A percentile compares a stretch with the other conserved stretches of the same genome.
phyloP scores from a whole-genome alignment of 2,888 invertebrate genomes.

The Drosophila prostipennis region DNA sequence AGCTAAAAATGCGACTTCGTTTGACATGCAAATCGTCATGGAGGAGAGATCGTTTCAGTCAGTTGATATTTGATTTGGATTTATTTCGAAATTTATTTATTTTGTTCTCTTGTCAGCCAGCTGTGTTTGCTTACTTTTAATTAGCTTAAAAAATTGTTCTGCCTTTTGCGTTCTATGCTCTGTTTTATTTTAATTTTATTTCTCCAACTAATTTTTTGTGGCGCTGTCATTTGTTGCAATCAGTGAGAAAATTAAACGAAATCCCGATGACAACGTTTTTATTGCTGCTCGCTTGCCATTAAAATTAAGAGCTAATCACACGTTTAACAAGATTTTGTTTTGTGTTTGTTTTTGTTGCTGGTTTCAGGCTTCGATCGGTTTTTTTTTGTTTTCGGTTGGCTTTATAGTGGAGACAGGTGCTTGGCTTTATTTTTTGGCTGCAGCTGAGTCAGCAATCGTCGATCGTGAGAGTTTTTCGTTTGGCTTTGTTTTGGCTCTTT shows the following conservation, averaged over 20 bases:
- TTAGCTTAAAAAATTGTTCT: conserved; percentile 57
- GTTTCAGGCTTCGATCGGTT: conserved; percentile 31
- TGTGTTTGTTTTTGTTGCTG: conserved; percentile 27
- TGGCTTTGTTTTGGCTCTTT: conserved; percentile 27
- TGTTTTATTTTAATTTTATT: conserved; percentile 16
- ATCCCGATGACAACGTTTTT: conserved; percentile 49
- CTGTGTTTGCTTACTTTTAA: conserved; percentile 50
- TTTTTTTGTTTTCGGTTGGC: not conserved
- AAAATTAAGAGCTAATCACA: conserved; percentile 66
- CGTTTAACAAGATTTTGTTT: conserved; percentile 48
- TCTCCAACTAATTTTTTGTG: conserved; percentile 49
- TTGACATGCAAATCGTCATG: conserved; percentile 72
- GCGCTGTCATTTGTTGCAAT: conserved; percentile 68
- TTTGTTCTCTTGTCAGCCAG: conserved; percentile 27
- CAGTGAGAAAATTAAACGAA: conserved; percentile 70
- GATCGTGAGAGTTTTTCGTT: conserved; percentile 70
- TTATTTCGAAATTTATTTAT: conserved; percentile 49
- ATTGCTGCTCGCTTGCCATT: conserved; percentile 51
- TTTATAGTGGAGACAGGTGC: conserved; percentile 44
- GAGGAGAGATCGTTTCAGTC: conserved; percentile 23
- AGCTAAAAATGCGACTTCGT: conserved; percentile 46
- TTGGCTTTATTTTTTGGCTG: conserved; percentile 19
- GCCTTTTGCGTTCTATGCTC: conserved; percentile 9
- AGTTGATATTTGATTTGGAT: conserved; percentile 64
- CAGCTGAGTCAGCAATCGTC: conserved; percentile 62